Base-by-base conservation (phyloP, 2,888 invertebrate genomes). In the Teinopalpus imperialis region DNA sequence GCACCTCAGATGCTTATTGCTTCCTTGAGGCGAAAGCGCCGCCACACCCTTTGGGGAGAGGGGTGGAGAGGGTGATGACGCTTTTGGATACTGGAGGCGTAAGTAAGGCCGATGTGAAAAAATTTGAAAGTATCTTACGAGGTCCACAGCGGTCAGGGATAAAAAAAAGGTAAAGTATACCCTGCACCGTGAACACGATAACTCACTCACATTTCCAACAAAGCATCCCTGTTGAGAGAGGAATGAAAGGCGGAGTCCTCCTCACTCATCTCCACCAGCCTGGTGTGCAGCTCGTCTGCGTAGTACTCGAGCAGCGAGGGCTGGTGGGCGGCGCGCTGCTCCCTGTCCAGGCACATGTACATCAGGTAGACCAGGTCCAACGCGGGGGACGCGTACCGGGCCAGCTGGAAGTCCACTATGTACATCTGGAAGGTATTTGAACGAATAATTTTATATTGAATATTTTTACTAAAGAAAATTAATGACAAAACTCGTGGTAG, bases 331-430 rank as follows among this genome's bases (percentile, higher is more conserved):
- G 83, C 81, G n/a, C 94, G 78, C 69, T 93, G 90, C 30, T 90
- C 79, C 1, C 91, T 89, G 16, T 90, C 91, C 18, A 93, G 90
- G 57, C 94, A 94, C 51, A 93, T 90, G 59, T 92, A 94, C 49
- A 93, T 71, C 16, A 94, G 71, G 75, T 91, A 92, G 1, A 90
- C 91, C 56, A 94, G 77, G 69, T 94, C 94, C 31, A 94, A 71
- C 0, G 92, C 92, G 34, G 93, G 91, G 0, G 94, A 94, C 16
- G 93, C 92, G 57, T 93, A 93, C 8, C 94, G 90, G 10, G 90
- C 91, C 42, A 93, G 69, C 73, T 94, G 94, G 69, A 94, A 94
- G 66, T 94, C 94, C 16, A 94, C 91, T 36, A 94, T 79, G 59
- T 90, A 92, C 69, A 93, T 90, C 93, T 93, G 74, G 49, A 59